phyloP scores from a whole-genome alignment of 2,888 invertebrate genomes.

The Scaptomyza tumidula region DNA sequence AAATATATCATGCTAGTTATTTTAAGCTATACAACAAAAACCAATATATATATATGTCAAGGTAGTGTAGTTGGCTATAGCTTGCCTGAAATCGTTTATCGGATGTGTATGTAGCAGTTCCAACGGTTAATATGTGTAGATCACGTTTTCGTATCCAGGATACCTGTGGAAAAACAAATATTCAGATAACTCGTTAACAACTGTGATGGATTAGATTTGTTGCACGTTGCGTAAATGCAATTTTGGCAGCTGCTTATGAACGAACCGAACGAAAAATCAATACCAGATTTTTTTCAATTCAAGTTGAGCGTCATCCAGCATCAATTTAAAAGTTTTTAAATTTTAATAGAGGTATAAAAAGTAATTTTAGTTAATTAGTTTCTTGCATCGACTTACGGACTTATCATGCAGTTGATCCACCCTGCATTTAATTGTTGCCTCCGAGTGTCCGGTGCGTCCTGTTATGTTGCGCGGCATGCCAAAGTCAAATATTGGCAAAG shows the following conservation, averaged over 20 bases:
- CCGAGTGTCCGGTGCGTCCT: constrained; percentile 92
- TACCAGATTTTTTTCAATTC: too few relatives aligned
- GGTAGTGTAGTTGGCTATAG: not conserved
- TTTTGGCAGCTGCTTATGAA: not conserved
- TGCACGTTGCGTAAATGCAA: not conserved
- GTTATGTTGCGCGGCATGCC: constrained; percentile 94
- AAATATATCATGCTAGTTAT: too few relatives aligned
- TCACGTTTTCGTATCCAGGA: constrained; percentile 84
- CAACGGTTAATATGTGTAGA: constrained; percentile 82
- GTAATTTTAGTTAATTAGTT: not conserved
- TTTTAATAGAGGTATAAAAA: too few relatives aligned
- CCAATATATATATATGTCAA: not conserved
- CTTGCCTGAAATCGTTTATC: constrained; percentile 84
- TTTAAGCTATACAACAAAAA: too few relatives aligned
- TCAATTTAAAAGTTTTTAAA: not conserved
- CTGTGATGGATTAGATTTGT: not conserved
- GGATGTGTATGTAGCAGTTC: constrained; percentile 81
- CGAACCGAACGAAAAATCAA: not conserved
- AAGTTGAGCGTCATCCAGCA: too few relatives aligned
- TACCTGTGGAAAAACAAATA: constrained; percentile 63
- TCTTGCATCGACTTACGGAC: constrained; percentile 87
- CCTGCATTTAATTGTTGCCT: constrained; percentile 93
- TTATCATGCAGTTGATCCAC: constrained; percentile 94
- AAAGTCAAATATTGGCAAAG: constrained; percentile 90
- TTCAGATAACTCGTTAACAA: constrained; percentile 59